phyloP scores from a whole-genome alignment of 2,797 vertebrate genomes.

The Xenops minutus region DNA sequence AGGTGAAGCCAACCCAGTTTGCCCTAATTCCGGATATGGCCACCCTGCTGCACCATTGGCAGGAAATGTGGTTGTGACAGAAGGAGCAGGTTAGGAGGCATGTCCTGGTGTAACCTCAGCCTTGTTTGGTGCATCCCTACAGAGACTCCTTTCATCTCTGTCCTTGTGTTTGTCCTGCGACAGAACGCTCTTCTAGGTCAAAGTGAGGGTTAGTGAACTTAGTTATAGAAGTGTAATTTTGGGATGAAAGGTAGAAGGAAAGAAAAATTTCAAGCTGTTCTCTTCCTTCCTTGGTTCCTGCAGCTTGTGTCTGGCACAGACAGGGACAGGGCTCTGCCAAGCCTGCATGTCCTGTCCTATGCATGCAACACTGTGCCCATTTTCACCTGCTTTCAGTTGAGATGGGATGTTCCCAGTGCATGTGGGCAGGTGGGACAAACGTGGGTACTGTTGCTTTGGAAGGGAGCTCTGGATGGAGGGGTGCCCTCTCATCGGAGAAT shows the following conservation, averaged over 20 bases:
- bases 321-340: background rate
- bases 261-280: background rate
- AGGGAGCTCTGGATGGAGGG: background rate
- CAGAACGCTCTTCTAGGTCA: background rate
- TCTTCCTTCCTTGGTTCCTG: background rate
- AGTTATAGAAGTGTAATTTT: background rate
- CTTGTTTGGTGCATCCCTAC: background rate
- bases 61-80: background rate
- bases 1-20: background rate
- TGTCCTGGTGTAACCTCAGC: background rate
- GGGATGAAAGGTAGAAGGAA: background rate
- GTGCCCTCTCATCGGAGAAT: background rate
- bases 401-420: accelerated
- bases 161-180: background rate
- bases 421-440: background rate
- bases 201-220: background rate
- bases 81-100: background rate
- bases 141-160: background rate
- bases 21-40: accelerated
- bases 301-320: background rate
- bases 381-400: background rate
- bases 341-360: background rate
- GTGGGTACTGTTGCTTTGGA: background rate
- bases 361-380: accelerated
- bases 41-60: background rate